Evolutionary conservation across 2,113 vertebrate species (phyloP), one percentile per base, ranked within the genome.

Genomic region (Octodon degus): DNA sequence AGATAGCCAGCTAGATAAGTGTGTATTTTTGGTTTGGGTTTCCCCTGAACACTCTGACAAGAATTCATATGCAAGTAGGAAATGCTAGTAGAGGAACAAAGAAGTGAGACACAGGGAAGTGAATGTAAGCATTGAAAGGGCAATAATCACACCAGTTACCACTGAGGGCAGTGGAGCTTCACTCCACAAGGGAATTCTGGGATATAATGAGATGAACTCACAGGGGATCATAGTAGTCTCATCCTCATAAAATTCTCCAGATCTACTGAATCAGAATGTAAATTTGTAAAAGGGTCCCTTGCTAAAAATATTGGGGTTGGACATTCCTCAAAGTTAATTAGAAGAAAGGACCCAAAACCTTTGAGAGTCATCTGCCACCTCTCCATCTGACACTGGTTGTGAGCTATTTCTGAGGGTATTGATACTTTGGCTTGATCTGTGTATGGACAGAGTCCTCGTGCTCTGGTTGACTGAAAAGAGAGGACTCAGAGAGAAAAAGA

Each of bases 41-140:
- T n/a, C n/a, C 25, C 62, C 72, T 87, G 93, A 93, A 24, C 62
- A 79, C 13, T 12, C 16, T 79, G 60, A 83, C 62, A 94, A 89
- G 72, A 68, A 83, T 86, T 77, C 74, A 72, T 50, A n/a, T 17
- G 20, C 25, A 94, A 74, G 40, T 68, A 87, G 86, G 40, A 90
- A 97, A 94, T 4, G 22, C 53, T n/a, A 22, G 16, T 32, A n/a
- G 47, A 74, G 30, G 30, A 89, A 93, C 12, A 83, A 43, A 84
- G 68, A 55, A 58, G 5, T 81, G 17, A 37, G 37, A 96, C 89
- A 80, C 40, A 91, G 60, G 37, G 30, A 88, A 85, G 19, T 37
- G 74, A 86, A 93, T 32, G 62, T 60, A 80, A 60, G 37, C 25
- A 60, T 34, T 27, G 25, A 86, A 94, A 89, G n/a, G 65, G 74